These are phyloP conservation scores for Gavialis gangeticus DNA, from an alignment of 2,113 vertebrate species.

Conservation along the genomic window DNA sequence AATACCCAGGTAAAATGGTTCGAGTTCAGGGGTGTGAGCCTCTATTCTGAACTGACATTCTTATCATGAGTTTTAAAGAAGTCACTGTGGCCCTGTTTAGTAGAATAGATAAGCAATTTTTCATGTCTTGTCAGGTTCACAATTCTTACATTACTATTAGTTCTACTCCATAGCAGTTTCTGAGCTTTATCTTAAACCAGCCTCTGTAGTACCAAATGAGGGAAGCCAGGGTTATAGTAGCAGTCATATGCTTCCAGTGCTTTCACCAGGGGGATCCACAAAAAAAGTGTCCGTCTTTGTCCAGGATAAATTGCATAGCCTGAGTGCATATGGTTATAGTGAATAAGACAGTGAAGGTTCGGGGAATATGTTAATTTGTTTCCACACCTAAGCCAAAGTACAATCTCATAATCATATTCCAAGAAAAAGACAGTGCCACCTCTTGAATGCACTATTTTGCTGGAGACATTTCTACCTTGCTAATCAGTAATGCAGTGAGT, in stretches of 20 bases:
- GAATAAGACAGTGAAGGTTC: not conserved
- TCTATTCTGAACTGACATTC: not conserved
- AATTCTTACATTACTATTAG: not conserved
- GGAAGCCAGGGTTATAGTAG: not conserved
- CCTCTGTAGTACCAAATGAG: not conserved
- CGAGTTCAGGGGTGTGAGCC: conserved; percentile 8
- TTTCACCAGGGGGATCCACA: conserved; percentile 3
- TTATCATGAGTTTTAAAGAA: not conserved
- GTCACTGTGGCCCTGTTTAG: not conserved
- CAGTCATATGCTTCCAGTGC: not conserved
- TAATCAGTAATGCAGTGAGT: not conserved
- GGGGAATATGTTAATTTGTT: not conserved
- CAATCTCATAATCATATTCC: not conserved
- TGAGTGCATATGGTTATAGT: not conserved
- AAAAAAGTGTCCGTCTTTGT: conserved; percentile 5
- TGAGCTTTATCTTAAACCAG: not conserved
- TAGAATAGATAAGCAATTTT: conserved; percentile 8
- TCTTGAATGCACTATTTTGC: not conserved
- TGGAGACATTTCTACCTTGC: not conserved
- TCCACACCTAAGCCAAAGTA: conserved; percentile 4
- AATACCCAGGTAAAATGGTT: conserved; percentile 44
- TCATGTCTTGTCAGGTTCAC: not conserved
- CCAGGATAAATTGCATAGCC: not conserved
- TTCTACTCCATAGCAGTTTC: not conserved
- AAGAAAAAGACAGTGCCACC: not conserved